Conservation (phyloP, 2,888 invertebrate species). For the Hemicrepidius hirtus region DNA sequence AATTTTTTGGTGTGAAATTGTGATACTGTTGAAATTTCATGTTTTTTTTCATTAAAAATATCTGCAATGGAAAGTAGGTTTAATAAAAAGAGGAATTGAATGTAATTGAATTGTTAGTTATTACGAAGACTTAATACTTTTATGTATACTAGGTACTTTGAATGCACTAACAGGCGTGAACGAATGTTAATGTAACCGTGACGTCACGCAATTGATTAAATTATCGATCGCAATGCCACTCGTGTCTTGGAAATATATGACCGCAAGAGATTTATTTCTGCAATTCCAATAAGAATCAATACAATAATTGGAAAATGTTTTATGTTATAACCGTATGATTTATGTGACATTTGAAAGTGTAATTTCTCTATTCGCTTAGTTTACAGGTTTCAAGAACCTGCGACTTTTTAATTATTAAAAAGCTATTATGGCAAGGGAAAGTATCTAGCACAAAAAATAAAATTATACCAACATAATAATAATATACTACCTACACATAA, state of each 20-base stretch:
- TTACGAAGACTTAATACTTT: slow-evolving; percentile 12
- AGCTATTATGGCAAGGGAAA: no score
- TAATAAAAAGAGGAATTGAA: neutral
- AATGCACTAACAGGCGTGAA: slow-evolving; percentile 33
- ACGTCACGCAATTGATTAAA: slow-evolving; percentile 38
- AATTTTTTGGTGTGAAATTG: no score
- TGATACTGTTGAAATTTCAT: no score
- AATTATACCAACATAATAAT: no score
- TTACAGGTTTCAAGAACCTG: neutral
- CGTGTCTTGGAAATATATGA: slow-evolving; percentile 37
- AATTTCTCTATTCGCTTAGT: slow-evolving; percentile 14
- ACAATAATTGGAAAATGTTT: slow-evolving; percentile 50
- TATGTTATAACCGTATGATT: slow-evolving; percentile 43
- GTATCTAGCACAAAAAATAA: no score
- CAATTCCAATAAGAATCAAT: slow-evolving; percentile 46
- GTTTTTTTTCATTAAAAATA: neutral
- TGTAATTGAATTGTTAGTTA: slow-evolving; percentile 16
- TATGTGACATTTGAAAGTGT: slow-evolving; percentile 36
- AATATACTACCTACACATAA: no score
- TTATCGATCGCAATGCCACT: slow-evolving; percentile 43
- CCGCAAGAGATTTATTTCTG: slow-evolving; percentile 40
- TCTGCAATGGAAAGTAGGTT: slow-evolving; percentile 3
- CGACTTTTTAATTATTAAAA: no score
- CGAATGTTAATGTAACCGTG: slow-evolving; percentile 35
- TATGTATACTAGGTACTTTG: slow-evolving; percentile 4